Conservation (phyloP, 2,113 vertebrate genomes). For the Eleginops maclovinus region DNA sequence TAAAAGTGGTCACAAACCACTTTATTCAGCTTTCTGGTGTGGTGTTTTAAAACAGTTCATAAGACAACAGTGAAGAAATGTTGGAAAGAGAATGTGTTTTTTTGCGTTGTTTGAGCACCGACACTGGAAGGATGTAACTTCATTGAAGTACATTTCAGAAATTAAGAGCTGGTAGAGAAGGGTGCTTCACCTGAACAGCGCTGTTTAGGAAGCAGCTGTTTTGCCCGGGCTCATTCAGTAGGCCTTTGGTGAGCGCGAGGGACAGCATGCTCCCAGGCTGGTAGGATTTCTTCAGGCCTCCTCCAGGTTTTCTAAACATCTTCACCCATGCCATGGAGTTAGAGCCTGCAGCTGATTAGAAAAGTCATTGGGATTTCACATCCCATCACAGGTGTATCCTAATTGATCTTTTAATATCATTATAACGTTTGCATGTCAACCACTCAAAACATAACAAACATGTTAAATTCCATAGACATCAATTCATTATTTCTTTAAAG, state of each 20-base stretch:
- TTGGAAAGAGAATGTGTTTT: not conserved
- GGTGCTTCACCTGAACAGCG: conserved; percentile 92
- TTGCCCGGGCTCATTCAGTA: conserved; percentile 96
- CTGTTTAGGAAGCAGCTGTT: conserved; percentile 99
- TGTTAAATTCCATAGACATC: not conserved
- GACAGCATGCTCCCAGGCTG: conserved; percentile 97
- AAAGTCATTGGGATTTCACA: not conserved
- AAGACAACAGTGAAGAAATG: not conserved
- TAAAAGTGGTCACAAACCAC: not conserved
- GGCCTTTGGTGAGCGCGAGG: conserved; percentile 94
- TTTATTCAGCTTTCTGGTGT: not conserved
- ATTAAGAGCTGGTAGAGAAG: not conserved
- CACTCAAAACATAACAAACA: conserved; percentile 4
- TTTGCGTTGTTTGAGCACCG: not conserved
- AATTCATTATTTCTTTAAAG: not conserved
- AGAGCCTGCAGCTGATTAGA: conserved; percentile 67
- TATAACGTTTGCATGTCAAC: not conserved
- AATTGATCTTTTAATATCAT: not conserved
- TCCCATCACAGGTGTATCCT: not conserved
- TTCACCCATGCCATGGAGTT: conserved; percentile 95
- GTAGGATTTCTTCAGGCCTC: conserved; percentile 93
- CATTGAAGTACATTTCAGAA: not conserved
- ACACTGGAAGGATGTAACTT: not conserved
- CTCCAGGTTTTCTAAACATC: conserved; percentile 92
- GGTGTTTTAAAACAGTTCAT: not conserved